Conservation (phyloP, 2,797 vertebrate genomes). For the Ara ararauna region DNA sequence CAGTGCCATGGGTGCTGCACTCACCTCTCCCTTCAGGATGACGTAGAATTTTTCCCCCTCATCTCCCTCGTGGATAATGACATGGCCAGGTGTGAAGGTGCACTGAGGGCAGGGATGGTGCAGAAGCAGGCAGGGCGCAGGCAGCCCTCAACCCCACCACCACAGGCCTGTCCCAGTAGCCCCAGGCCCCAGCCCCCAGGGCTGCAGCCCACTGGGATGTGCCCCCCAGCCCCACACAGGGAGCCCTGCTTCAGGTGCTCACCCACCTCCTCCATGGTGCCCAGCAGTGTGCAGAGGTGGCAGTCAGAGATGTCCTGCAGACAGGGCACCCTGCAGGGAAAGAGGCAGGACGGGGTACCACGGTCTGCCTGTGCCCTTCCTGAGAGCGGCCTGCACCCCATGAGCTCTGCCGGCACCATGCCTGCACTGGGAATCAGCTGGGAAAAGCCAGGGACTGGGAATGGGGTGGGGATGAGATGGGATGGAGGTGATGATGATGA, state of each 20-base stretch:
- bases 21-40: constrained; percentile 86
- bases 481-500: neutral
- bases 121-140: neutral
- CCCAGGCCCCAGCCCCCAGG: neutral
- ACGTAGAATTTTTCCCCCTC: constrained; percentile 85
- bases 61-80: constrained; percentile 83
- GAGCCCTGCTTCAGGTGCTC: neutral
- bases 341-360: neutral
- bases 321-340: constrained; percentile 75
- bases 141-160: neutral
- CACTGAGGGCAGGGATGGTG: constrained; percentile 58
- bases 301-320: constrained; percentile 81
- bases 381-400: neutral
- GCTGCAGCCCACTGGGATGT: neutral
- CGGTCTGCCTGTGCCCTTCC: neutral
- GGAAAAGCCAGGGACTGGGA: neutral
- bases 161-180: too few species aligned
- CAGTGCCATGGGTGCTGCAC: neutral
- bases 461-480: neutral
- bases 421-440: neutral
- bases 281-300: constrained; percentile 84
- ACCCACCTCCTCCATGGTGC: constrained; percentile 87
- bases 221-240: too few species aligned
- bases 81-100: constrained; percentile 80
- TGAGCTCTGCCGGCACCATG: neutral